These are phyloP conservation scores for Xenopus tropicalis DNA, from an alignment of 2,113 vertebrate genomes.

Conservation along the genomic window UCB_Xtro_10.0 CM004448.2:108760001-108760500, in stretches of 20 bases:
- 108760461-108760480: not conserved
- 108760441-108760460: slow-evolving; percentile 52
- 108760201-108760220: not conserved
- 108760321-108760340: slow-evolving; percentile 52
- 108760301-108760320: slow-evolving; percentile 36
- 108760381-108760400: slow-evolving; percentile 60
- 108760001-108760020: no score
- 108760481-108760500: no score
- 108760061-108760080: no score
- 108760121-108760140: no score
- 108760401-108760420: slow-evolving; percentile 51
- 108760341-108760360: slow-evolving; percentile 63
- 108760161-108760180: not conserved
- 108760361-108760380: slow-evolving; percentile 61
- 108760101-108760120: no score
- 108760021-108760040: no score
- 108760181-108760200: not conserved
- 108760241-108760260: not conserved
- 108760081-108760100: no score
- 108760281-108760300: slow-evolving; percentile 18
- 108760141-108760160: no score
- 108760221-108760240: not conserved
- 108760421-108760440: slow-evolving; percentile 51
- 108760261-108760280: slow-evolving; percentile 1
- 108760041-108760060: no score